Conservation (phyloP, 2,888 invertebrate genomes). For the Drosophila buzzatii region DNA sequence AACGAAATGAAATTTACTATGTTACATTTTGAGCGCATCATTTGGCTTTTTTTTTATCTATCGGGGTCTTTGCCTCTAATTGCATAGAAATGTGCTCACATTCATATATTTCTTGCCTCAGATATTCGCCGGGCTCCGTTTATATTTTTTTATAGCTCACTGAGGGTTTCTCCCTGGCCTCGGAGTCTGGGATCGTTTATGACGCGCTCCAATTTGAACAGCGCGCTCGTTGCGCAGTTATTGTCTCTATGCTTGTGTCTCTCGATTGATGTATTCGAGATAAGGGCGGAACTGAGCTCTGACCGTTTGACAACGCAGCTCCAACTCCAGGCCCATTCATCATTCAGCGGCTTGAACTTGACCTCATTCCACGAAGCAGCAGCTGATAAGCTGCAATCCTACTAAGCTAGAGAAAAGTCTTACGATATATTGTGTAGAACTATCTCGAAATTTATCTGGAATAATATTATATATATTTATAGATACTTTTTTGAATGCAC, state of each 20-base stretch:
- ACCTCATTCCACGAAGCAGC: conserved; percentile 13
- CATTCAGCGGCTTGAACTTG: conserved; percentile 32
- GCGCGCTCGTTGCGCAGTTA: conserved; percentile 12
- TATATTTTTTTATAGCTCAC: conserved; percentile 34
- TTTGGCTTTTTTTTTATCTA: conserved; percentile 47
- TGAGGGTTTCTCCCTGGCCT: conserved; percentile 40
- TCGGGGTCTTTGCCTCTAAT: conserved; percentile 65
- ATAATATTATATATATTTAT: neutral
- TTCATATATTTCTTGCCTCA: conserved; percentile 17
- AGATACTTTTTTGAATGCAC: neutral
- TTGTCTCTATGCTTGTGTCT: conserved; percentile 12
- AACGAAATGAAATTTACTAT: conserved; percentile 62
- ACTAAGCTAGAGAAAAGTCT: neutral
- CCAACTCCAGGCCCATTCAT: neutral
- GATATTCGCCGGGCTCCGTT: conserved; percentile 25
- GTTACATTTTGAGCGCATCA: conserved; percentile 69
- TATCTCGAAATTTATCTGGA: neutral
- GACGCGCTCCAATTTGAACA: conserved; percentile 16
- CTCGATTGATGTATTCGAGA: conserved; percentile 30
- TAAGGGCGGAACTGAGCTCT: conserved; percentile 35
- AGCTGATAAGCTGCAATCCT: conserved; percentile 11
- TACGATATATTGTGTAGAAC: neutral
- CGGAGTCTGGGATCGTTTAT: conserved; percentile 21
- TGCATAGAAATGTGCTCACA: conserved; percentile 60
- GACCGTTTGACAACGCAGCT: conserved; percentile 22